Base-by-base conservation (phyloP, 1,140 invertebrate genomes). In the Drosophila pseudoananassae region DNA sequence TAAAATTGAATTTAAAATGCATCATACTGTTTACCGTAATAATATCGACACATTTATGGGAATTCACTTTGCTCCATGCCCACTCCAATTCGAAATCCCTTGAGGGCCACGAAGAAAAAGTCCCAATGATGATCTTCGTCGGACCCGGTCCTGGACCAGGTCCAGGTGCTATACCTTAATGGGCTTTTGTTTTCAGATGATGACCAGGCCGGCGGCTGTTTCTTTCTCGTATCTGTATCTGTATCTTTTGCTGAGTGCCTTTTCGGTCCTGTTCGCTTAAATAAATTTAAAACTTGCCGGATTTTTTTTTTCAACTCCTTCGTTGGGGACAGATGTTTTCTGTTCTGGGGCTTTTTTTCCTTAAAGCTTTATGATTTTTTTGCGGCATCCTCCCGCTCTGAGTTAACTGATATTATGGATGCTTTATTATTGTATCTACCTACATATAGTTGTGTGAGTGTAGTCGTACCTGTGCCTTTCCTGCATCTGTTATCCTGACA, bases 1-100 rank as follows among this genome's bases (percentile, higher is more conserved):
- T 83, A 79, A 87, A 69, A 87, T 79, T 87, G 83, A 87, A 87
- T 87, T 88, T 87, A 87, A 87, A 88, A 88, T 72, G 68, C 83
- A 87, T 87, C 83, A 88, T 71, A 55, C 76, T 88, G 84, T 88
- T 87, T 88, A 88, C 83, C 71, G 83, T 87, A 87, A 87, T 87
- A 87, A 88, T 88, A 87, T 87, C 83, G 77, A 87, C 83, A 87
- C 83, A 87, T 87, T 87, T 88, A 88, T 78, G 81, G 55, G 29
- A 43, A 53, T 63, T 60, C 51, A 73, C 43, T 46, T 17, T n/a
- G 61, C 25, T 27, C 25, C 25, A 27, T 27, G 25, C 25, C 25
- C 25, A 27, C 25, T 27, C 25, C 25, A 27, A 5, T 15, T n/a
- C 54, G 17, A 46, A 47, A 1, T 36, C 15, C 25, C n/a, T 15